Percentiles rank a stretch among this genome's conserved stretches.
These are phyloP conservation scores for Pentalonia nigronervosa DNA, from an alignment of 1,140 invertebrate species.

Conservation along the genomic window DNA sequence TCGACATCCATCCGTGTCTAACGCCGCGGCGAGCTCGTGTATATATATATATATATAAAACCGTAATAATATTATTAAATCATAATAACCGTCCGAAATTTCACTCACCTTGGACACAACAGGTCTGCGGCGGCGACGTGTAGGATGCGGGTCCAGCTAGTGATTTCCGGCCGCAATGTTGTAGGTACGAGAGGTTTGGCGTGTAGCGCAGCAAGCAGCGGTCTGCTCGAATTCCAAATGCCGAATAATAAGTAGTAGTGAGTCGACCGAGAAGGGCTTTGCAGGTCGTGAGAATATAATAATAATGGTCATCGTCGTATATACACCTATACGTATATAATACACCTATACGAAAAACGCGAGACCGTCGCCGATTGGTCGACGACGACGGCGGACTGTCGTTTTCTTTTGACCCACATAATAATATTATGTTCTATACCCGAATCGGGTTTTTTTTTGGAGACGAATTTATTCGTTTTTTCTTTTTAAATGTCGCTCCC, in stretches of 20 bases:
- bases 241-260: neutral
- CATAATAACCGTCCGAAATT: neutral
- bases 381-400: neutral
- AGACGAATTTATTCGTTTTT: conserved; percentile 32
- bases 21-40: no score
- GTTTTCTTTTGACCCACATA: conserved; percentile 46
- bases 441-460: neutral
- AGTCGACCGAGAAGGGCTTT: neutral
- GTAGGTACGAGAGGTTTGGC: neutral
- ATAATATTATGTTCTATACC: neutral
- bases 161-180: neutral
- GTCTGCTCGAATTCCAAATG: neutral
- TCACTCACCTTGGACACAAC: neutral
- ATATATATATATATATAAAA: no score
- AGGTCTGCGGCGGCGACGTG: no score
- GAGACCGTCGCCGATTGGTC: neutral
- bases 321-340: neutral
- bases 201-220: neutral
- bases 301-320: neutral
- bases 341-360: neutral
- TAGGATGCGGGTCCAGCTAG: neutral
- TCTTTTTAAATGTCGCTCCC: conserved; percentile 20
- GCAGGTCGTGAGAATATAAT: neutral
- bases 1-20: no score
- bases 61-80: neutral